These are phyloP conservation scores for Nomada fabriciana DNA, from an alignment of 2,888 invertebrate species.

Conservation along the genomic window DNA sequence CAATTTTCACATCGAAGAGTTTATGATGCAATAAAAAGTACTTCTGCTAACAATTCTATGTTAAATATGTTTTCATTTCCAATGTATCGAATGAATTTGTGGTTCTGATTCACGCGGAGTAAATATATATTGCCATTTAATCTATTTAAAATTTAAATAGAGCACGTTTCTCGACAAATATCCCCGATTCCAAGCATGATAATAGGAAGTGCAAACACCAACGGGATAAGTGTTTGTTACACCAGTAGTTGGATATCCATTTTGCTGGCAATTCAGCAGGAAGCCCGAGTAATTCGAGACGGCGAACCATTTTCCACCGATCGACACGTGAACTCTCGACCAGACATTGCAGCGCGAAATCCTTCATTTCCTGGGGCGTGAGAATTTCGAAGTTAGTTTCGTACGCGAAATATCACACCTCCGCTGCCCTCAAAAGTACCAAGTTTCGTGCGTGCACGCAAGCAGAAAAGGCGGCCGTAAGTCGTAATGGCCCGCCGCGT, in stretches of 20 bases:
- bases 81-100: no score
- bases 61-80: no score
- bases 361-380: background rate
- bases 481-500: constrained; percentile 62
- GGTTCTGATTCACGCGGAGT: no score
- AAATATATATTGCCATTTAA: no score
- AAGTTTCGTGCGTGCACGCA: constrained; percentile 18
- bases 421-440: background rate
- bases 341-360: background rate
- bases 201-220: background rate
- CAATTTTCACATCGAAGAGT: no score
- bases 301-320: no score
- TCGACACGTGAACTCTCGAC: background rate
- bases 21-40: no score
- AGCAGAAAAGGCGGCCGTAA: constrained; percentile 38
- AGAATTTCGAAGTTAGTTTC: constrained; percentile 18
- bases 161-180: no score
- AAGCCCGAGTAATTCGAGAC: background rate
- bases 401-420: background rate
- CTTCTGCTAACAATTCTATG: no score
- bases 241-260: background rate
- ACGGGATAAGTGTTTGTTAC: background rate
- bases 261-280: background rate
- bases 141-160: no score
- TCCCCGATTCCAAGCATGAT: no score